Percentiles rank a stretch among this genome's conserved stretches.
Evolutionary conservation across 2,797 vertebrate genomes (phyloP).

Genomic region (Fringilla coelebs): DNA sequence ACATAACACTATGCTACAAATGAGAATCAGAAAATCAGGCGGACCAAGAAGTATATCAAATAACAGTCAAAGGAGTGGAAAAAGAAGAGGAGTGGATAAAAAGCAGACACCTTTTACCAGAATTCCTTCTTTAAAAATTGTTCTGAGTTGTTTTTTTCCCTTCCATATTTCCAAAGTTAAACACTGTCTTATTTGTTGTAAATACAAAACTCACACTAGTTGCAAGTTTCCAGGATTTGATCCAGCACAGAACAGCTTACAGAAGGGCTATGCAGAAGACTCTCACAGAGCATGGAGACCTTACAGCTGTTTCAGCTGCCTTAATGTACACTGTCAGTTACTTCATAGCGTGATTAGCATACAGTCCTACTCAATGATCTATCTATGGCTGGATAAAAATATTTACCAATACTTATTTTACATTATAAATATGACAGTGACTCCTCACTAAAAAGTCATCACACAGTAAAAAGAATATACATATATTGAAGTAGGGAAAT

Average conservation of each 20-base stretch:
- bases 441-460: not conserved
- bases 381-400: not conserved
- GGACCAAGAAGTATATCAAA: not conserved
- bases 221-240: not conserved
- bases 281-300: rapidly evolving
- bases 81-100: not conserved
- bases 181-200: not conserved
- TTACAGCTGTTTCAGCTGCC: not conserved
- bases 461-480: not conserved
- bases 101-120: not conserved
- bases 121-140: not conserved
- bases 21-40: not conserved
- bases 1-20: not conserved
- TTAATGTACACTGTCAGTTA: not conserved
- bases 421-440: not conserved
- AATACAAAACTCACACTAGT: not conserved
- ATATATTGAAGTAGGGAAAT: not conserved
- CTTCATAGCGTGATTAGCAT: not conserved
- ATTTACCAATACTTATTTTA: not conserved
- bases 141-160: not conserved
- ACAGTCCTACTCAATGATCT: not conserved
- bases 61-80: not conserved
- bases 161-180: not conserved
- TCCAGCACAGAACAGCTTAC: not conserved
- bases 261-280: not conserved